phyloP scores from a whole-genome alignment of 53 echinoderm and acorn worm species.

The Paracentrotus lividus region DNA sequence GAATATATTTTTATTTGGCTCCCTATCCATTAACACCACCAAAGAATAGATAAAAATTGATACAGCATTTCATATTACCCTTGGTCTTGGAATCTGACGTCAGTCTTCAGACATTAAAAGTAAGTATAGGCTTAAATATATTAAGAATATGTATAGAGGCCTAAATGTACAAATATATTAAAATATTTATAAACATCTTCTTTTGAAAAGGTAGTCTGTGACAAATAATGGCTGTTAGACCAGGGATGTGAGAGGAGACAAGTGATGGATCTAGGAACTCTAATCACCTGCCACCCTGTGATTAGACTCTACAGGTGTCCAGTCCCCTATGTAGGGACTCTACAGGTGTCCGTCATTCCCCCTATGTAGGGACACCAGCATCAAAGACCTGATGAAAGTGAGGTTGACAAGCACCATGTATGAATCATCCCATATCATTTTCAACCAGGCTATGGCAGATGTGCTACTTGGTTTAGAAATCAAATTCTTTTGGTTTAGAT shows the following conservation, averaged over 20 bases:
- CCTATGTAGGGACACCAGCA: slow-evolving; percentile 53
- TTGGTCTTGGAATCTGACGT: background rate
- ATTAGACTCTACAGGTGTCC: slow-evolving; percentile 60
- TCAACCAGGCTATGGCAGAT: slow-evolving; percentile 45
- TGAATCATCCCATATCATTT: slow-evolving; percentile 52
- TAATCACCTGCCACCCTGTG: slow-evolving; percentile 33
- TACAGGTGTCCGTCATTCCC: slow-evolving; percentile 47
- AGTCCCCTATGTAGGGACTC: background rate
- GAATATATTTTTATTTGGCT: too few species aligned
- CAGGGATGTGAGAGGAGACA: slow-evolving; percentile 26
- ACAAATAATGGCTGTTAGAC: slow-evolving; percentile 9
- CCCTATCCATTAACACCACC: too few species aligned
- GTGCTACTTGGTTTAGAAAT: slow-evolving; percentile 32
- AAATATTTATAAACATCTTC: too few species aligned
- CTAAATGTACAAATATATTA: too few species aligned
- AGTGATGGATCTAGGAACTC: slow-evolving; percentile 37
- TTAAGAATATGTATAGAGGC: too few species aligned
- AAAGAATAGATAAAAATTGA: background rate
- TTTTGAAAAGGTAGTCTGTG: background rate
- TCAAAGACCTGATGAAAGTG: slow-evolving; percentile 52
- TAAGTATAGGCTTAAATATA: too few species aligned
- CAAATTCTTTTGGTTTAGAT: background rate
- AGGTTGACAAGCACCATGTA: slow-evolving; percentile 49
- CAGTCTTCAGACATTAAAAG: too few species aligned
- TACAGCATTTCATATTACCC: too few species aligned